A percentile compares a stretch with the other conserved stretches of the same genome.
Evolutionary conservation across 2,888 invertebrate species (phyloP).

Genomic region (Caenorhabditis sp.): DNA sequence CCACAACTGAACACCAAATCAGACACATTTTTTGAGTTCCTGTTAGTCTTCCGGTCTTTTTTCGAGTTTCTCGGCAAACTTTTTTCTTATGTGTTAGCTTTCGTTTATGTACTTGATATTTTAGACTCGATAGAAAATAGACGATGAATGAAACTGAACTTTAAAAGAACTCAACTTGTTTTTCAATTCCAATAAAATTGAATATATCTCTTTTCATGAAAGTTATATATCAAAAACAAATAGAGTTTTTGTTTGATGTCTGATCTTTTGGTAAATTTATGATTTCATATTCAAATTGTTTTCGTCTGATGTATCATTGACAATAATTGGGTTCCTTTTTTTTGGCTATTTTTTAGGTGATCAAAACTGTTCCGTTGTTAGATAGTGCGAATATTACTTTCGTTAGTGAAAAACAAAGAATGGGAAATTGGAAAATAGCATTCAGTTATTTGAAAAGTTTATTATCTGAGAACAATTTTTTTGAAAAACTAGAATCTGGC

Average conservation of each 20-base stretch:
- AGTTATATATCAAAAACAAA: neutral
- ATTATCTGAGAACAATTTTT: neutral
- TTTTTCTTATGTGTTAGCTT: no score
- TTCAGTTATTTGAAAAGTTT: neutral
- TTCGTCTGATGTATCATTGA: neutral
- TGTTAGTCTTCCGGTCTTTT: neutral
- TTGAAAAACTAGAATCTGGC: no score
- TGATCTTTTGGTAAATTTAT: neutral
- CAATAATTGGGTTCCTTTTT: neutral
- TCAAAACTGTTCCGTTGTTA: no score
- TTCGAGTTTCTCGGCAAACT: neutral
- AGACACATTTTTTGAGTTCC: neutral
- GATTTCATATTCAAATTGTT: conserved; percentile 4
- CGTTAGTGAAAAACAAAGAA: neutral
- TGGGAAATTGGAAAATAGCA: neutral
- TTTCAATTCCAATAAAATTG: neutral
- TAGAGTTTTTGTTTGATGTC: neutral
- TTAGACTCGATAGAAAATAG: no score
- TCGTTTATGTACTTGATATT: no score
- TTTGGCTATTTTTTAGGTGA: neutral
- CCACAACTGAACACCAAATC: neutral
- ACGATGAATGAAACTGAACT: no score
- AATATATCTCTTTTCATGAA: neutral
- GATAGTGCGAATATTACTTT: no score
- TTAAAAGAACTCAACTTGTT: neutral